phyloP scores from a whole-genome alignment of 2,113 vertebrate species.

The Mustela nigripes region DNA sequence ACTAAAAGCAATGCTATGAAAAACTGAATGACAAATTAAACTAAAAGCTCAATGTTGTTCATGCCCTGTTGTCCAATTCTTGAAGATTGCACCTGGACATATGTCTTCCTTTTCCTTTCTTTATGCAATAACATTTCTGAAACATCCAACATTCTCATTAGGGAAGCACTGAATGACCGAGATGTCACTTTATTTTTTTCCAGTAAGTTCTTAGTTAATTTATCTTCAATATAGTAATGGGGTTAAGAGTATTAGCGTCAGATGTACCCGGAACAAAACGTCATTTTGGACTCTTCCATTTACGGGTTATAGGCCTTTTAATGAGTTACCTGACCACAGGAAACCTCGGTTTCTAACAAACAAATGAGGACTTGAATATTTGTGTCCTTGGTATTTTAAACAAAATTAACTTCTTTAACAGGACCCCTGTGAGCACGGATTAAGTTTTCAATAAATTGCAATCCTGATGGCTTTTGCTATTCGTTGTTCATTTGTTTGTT shows the following conservation, averaged over 20 bases:
- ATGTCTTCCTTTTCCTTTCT: background rate
- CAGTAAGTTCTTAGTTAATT: background rate
- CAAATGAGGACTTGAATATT: background rate
- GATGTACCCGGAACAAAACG: accelerated
- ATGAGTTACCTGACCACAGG: background rate
- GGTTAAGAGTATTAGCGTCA: background rate
- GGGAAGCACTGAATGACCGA: background rate
- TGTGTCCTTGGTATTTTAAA: background rate
- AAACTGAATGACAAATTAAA: background rate
- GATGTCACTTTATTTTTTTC: background rate
- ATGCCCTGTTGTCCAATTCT: background rate
- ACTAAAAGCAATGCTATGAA: background rate
- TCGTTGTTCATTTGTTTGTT: background rate
- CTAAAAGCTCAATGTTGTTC: background rate
- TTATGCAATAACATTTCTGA: background rate
- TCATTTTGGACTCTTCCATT: background rate
- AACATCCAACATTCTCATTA: background rate
- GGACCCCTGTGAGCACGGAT: background rate
- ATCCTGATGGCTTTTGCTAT: background rate
- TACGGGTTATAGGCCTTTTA: background rate
- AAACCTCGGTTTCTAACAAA: background rate
- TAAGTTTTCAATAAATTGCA: background rate
- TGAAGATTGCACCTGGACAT: background rate
- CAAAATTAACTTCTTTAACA: background rate
- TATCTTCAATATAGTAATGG: background rate